A percentile compares a stretch with the other conserved stretches of the same genome.
phyloP scores from a whole-genome alignment of 2,888 invertebrate species.

The Cosmorhoe ocellata region DNA sequence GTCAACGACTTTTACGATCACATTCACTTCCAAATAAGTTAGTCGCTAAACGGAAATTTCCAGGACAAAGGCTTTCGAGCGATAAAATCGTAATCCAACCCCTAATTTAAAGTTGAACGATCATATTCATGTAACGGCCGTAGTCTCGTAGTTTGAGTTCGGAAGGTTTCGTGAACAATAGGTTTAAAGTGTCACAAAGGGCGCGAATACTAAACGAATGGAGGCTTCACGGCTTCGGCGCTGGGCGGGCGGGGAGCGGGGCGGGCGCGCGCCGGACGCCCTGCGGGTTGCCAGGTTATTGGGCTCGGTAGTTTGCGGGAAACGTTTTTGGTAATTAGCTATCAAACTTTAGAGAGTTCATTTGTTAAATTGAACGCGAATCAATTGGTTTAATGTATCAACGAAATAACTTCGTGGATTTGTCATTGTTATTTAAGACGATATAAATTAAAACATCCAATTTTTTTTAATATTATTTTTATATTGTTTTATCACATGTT shows the following conservation, averaged over 20 bases:
- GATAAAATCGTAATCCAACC: conserved; percentile 30
- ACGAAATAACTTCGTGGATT: no score
- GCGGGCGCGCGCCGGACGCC: conserved; percentile 39
- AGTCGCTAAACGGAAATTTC: conserved; percentile 4
- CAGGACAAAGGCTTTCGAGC: conserved; percentile 14
- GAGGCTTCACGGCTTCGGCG: conserved; percentile 54
- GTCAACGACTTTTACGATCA: conserved; percentile 15
- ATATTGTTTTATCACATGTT: no score
- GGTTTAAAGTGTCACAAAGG: conserved; percentile 79
- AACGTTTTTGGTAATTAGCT: conserved; percentile 6
- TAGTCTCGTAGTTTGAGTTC: conserved; percentile 47
- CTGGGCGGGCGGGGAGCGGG: conserved; percentile 42
- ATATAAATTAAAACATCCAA: no score
- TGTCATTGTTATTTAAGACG: no score
- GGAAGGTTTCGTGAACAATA: conserved; percentile 70
- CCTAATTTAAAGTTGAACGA: conserved; percentile 32
- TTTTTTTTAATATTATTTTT: no score
- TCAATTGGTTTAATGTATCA: no score
- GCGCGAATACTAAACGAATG: conserved; percentile 77
- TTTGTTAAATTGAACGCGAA: no score
- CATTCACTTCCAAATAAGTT: conserved; percentile 10
- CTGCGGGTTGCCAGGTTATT: conserved; percentile 38
- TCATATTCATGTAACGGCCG: conserved; percentile 45
- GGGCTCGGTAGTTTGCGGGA: conserved; percentile 5
- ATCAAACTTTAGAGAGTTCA: neutral